These are phyloP conservation scores for Gopherus evgoodei DNA, from an alignment of 2,113 vertebrate species.

Conservation along the genomic window DNA sequence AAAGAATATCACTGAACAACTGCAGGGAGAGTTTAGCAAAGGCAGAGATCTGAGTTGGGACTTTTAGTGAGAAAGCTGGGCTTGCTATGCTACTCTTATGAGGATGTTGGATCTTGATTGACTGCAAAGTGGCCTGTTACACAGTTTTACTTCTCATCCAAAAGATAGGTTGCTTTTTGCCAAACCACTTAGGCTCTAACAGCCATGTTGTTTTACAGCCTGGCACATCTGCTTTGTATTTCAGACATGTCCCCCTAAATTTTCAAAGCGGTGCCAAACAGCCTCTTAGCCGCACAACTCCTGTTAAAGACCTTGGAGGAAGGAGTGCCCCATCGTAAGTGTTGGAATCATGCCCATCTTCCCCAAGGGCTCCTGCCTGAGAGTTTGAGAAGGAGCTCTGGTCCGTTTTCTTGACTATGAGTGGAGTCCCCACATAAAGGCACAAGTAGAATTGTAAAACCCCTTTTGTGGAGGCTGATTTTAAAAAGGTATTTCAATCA, in stretches of 20 bases:
- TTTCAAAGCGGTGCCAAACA: background rate
- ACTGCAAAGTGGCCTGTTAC: conserved; percentile 28
- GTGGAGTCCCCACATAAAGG: background rate
- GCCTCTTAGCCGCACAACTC: background rate
- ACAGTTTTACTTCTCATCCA: conserved; percentile 21
- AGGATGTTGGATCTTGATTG: fast-evolving
- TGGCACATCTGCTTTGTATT: background rate
- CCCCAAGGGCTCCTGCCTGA: background rate
- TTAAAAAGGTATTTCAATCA: background rate
- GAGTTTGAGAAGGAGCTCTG: background rate
- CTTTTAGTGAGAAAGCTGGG: background rate
- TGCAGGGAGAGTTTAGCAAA: fast-evolving
- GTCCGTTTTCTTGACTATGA: background rate
- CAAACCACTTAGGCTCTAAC: background rate
- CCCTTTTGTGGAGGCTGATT: background rate
- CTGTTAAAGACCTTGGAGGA: background rate
- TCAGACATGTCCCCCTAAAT: background rate
- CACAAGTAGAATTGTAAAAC: background rate
- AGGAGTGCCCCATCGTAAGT: background rate
- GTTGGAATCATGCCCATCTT: background rate
- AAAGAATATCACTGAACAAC: background rate
- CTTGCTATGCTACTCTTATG: background rate
- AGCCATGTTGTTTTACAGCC: fast-evolving
- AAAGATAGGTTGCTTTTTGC: background rate
- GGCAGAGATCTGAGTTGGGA: conserved; percentile 1